Evolutionary conservation across 2,113 vertebrate genomes (phyloP).

Genomic region (Cyanistes caeruleus): DNA sequence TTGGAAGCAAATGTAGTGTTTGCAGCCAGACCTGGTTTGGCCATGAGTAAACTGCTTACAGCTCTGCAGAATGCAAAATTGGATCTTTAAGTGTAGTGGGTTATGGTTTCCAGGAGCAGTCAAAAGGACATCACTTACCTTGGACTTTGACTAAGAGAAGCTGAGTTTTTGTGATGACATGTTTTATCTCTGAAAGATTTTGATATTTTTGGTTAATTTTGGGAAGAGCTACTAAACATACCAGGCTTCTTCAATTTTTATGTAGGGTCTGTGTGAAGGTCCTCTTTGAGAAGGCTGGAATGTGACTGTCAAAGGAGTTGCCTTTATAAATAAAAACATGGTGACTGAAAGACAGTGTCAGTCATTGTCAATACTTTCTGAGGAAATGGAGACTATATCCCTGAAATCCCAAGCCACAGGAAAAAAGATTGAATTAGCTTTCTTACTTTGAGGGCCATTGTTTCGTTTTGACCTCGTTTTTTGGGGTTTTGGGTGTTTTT

Average conservation of each 20-base stretch:
- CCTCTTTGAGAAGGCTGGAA: neutral
- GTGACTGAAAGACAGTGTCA: neutral
- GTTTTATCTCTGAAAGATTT: neutral
- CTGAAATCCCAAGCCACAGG: neutral
- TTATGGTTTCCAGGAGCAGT: neutral
- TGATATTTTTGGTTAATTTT: neutral
- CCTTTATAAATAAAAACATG: neutral
- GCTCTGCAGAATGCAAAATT: neutral
- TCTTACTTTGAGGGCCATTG: neutral
- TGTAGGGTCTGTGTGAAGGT: neutral
- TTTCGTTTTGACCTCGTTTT: neutral
- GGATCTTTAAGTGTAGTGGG: neutral
- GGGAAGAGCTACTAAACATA: neutral
- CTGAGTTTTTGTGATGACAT: neutral
- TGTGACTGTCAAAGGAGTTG: neutral
- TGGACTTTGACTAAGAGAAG: neutral
- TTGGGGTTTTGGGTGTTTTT: neutral
- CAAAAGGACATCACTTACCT: neutral
- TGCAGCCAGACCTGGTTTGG: constrained; percentile 29
- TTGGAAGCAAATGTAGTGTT: constrained; percentile 31
- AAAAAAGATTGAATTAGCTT: neutral
- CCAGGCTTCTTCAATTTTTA: neutral
- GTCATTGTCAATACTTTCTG: neutral
- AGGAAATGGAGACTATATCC: neutral
- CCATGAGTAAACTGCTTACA: neutral